Evolutionary conservation across 2,888 invertebrate genomes (phyloP).

Genomic region (Amblyjoppa fuscipennis): DNA sequence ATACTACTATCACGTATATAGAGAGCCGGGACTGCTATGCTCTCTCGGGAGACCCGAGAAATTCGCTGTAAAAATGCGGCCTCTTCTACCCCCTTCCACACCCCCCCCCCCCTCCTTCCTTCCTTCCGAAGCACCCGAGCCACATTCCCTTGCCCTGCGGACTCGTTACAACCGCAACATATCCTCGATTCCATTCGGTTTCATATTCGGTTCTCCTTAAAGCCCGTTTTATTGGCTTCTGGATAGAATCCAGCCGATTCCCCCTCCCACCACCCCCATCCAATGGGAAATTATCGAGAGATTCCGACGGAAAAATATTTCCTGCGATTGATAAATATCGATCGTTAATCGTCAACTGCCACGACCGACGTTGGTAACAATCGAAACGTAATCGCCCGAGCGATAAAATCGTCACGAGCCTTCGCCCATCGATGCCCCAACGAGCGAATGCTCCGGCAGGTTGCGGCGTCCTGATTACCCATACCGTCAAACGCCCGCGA

Average conservation of each 20-base stretch:
- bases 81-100: conserved; percentile 2
- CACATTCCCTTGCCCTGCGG: conserved; percentile 23
- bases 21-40: conserved; percentile 15
- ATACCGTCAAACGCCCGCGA: conserved; percentile 35
- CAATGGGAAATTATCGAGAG: conserved; percentile 39
- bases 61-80: conserved; percentile 46
- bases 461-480: conserved; percentile 34
- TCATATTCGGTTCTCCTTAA: conserved; percentile 44
- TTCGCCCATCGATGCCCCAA: conserved; percentile 29
- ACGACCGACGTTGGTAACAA: neutral
- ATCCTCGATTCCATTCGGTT: conserved; percentile 50
- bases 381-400: conserved; percentile 22
- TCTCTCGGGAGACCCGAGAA: conserved; percentile 30
- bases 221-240: conserved; percentile 43
- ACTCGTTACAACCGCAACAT: conserved; percentile 45
- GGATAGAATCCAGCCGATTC: conserved; percentile 43
- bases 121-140: neutral
- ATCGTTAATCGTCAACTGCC: neutral
- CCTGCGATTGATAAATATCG: neutral
- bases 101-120: neutral
- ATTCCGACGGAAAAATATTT: conserved; percentile 1
- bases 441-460: conserved; percentile 21
- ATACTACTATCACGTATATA: conserved; percentile 32
- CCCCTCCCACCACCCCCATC: too few species aligned
- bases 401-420: conserved; percentile 43